Evolutionary conservation across 1,140 invertebrate genomes (phyloP).

Genomic region (Drosophila parvula): DNA sequence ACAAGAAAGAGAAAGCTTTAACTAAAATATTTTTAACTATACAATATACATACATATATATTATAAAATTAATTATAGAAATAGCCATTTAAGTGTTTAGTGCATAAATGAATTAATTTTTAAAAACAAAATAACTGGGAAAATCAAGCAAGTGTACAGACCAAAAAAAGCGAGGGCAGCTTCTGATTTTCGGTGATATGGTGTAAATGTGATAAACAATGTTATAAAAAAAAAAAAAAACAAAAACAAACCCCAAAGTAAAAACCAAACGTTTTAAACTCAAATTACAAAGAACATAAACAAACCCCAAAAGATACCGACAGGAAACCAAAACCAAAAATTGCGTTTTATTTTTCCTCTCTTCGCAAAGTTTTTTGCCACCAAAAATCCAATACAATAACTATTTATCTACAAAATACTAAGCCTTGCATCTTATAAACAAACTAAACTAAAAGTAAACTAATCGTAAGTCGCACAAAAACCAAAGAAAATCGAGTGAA

Average conservation of each 20-base stretch:
- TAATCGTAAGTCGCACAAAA: slow-evolving; percentile 70
- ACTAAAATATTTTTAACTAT: slow-evolving; percentile 82
- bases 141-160: slow-evolving; percentile 72
- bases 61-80: slow-evolving; percentile 54
- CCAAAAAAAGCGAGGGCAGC: slow-evolving; percentile 50
- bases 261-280: slow-evolving; percentile 62
- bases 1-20: slow-evolving; percentile 71
- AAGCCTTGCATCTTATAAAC: slow-evolving; percentile 71
- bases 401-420: slow-evolving; percentile 58
- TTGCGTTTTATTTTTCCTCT: slow-evolving; percentile 70
- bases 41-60: slow-evolving; percentile 74
- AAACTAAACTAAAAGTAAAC: slow-evolving; percentile 36
- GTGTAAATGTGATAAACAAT: slow-evolving; percentile 81
- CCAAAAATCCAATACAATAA: slow-evolving; percentile 49
- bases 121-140: slow-evolving; percentile 66
- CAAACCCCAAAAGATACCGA: slow-evolving; percentile 9
- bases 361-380: slow-evolving; percentile 60
- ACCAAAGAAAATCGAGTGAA: slow-evolving; percentile 45
- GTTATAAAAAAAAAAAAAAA: slow-evolving; percentile 58
- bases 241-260: slow-evolving; percentile 15
- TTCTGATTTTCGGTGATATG: slow-evolving; percentile 83
- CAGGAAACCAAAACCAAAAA: slow-evolving; percentile 40
- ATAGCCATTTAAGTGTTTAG: slow-evolving; percentile 69
- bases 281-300: slow-evolving; percentile 52
- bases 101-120: slow-evolving; percentile 53